Base-by-base conservation (phyloP, 64 coral and sea anemone species). In the Trachythela sp. region DNA sequence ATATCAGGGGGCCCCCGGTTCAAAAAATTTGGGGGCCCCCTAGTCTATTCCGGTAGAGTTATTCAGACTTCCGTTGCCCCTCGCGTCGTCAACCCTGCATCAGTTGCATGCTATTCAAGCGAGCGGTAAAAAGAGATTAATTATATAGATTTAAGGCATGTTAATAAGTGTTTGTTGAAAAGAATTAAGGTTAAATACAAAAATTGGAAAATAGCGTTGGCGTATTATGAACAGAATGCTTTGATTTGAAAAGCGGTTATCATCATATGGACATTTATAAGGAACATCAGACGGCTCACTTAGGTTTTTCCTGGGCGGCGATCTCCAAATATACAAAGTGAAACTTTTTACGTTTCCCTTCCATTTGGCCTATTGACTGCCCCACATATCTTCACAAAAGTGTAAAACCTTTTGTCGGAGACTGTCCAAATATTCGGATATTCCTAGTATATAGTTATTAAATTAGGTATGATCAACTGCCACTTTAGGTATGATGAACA, bases 61-160 rank as follows among this genome's bases (percentile, higher is more conserved):
- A 33, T 85, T 22, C 84, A 92, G 75, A 10, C 51, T 36, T 36
- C 20, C 6, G 32, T 15, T 5, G 67, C 84, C 18, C 90, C 39
- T 26, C 1, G 26, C 9, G 90, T 91, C n/a, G 34, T 92, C 18
- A 92, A 85, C 33, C 86, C 86, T 40, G 85, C 75, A 20, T 70
- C 48, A n/a, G n/a, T n/a, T n/a, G n/a, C n/a, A n/a, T n/a, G n/a
- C n/a, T n/a, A n/a, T n/a, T n/a, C n/a, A n/a, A 48, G 8, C 84
- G 38, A 87, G 67, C 14, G 90, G 90, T 18, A 89, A 92, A 83
- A 88, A 85, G 40, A 84, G 87, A 32, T 34, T 93, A 35, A 93
- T 93, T n/a, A n/a, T 75, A 29, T 93, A 75, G 83, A 93, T 54
- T 51, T 93, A 84, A 31, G 87, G 37, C 83, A 93, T 36, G 88